A percentile compares a stretch with the other conserved stretches of the same genome.
phyloP scores from a whole-genome alignment of 2,113 vertebrate species.

The Cheilinus undulatus region DNA sequence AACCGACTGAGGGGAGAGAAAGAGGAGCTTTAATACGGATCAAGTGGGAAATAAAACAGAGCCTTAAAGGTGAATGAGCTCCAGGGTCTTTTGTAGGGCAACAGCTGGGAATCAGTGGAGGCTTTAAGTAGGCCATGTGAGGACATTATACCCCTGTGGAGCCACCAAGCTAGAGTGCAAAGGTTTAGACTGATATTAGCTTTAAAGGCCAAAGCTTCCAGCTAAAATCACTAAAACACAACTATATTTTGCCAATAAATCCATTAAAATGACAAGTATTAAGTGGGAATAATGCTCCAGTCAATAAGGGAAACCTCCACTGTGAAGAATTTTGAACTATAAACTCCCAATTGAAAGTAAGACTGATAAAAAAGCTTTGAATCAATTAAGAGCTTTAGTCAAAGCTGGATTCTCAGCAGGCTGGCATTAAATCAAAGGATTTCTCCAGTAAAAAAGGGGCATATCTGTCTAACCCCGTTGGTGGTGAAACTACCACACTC shows the following conservation, averaged over 20 bases:
- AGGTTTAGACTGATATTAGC: constrained; percentile 19
- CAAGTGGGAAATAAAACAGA: constrained; percentile 8
- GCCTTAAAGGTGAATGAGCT: constrained; percentile 24
- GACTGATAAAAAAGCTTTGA: background rate
- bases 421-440: background rate
- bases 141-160: constrained; percentile 18
- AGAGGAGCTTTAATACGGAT: constrained; percentile 33
- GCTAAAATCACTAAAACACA: too few species aligned
- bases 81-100: constrained; percentile 36
- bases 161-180: background rate
- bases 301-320: background rate
- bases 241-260: background rate
- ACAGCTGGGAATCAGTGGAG: constrained; percentile 42
- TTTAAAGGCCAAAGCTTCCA: background rate
- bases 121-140: constrained; percentile 32
- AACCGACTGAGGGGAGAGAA: constrained; percentile 24
- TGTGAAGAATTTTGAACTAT: background rate
- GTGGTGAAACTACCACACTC: background rate
- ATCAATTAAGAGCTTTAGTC: background rate
- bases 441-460: background rate
- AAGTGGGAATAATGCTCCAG: background rate
- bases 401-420: background rate
- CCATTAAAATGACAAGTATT: too few species aligned
- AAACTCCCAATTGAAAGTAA: background rate
- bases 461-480: constrained; percentile 21